Evolutionary conservation across 37 sponge, comb jelly and placozoan genomes (phyloP), one percentile per base, ranked within the genome.

Genomic region (Diacarnus erythraeanus): DNA sequence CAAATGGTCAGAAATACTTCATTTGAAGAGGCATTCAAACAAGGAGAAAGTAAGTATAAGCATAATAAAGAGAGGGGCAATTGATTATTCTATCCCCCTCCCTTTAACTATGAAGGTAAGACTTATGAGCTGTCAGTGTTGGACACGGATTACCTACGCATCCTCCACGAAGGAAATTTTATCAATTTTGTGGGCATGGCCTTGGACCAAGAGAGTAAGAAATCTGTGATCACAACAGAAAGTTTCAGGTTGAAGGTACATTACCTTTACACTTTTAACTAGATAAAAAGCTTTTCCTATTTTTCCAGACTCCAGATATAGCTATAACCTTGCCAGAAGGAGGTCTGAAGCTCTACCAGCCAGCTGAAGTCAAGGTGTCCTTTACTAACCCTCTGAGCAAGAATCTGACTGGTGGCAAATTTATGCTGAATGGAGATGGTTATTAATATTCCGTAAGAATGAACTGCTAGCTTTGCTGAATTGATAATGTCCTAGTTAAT

Each of bases 101-200:
- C 12, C 33, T 65, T 10, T 65, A 34, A 15, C 9, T 31, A 30
- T 65, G 27, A 8, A 84, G 85, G 33, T 42, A 71, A 71, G 25
- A 25, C 30, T 12, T 58, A 64, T 20, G 63, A 59, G 44, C 22
- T 84, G 64, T 4, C 9, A 2, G 72, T 84, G 34, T n/a, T 41
- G 30, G 26, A 76, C 31, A 27, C 1, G 0, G 85, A 84, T 71
- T 84, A 84, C 78, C 85, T 77, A 6, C 57, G 59, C 18, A 76
- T 77, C 23, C 18, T 71, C 44, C 78, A 77, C 33, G 85, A 77
- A 71, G 85, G 78, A 41, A 71, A 77, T 70, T 77, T 77, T 44
- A 63, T 84, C 29, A 38, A 84, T 29, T 84, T 84, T 77, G 85
- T 84, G 38, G 70, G 78, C 85, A 84, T 84, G 72, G 78, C 39